Evolutionary conservation across 1,140 invertebrate genomes (phyloP).

Genomic region (Brachionus sp.): DNA sequence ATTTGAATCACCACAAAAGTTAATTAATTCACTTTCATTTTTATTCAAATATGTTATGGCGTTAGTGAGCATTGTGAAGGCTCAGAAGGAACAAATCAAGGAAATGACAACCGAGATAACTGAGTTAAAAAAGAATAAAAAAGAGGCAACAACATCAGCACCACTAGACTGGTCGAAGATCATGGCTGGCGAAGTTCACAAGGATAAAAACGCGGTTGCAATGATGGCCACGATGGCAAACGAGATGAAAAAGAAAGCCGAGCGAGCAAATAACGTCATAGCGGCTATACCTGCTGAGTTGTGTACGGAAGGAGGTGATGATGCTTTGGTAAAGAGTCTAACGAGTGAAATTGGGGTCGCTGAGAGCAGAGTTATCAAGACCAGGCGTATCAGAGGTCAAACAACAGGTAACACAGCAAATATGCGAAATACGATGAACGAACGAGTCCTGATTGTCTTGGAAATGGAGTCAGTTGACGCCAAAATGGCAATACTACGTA

Average conservation of each 20-base stretch:
- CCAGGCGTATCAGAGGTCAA: not conserved
- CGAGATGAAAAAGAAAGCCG: not conserved
- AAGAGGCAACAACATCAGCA: too few relatives aligned
- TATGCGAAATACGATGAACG: not conserved
- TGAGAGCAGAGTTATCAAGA: not conserved
- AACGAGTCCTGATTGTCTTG: not conserved
- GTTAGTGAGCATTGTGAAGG: too few relatives aligned
- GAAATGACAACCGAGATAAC: too few relatives aligned
- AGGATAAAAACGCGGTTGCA: not conserved
- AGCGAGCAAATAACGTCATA: not conserved
- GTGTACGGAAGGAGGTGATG: not conserved
- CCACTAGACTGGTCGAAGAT: too few relatives aligned
- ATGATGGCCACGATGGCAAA: not conserved
- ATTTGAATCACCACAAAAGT: not conserved
- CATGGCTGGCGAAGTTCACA: too few relatives aligned
- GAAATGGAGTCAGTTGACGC: not conserved
- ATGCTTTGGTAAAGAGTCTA: not conserved
- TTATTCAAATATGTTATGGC: too few relatives aligned
- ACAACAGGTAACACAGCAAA: not conserved
- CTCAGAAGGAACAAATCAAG: too few relatives aligned
- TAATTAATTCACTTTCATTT: not conserved
- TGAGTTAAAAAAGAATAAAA: too few relatives aligned
- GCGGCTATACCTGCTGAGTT: not conserved
- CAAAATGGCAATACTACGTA: not conserved
- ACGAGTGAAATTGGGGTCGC: not conserved